Conservation (phyloP, 2,113 vertebrate genomes). For the Eclectus roratus region DNA sequence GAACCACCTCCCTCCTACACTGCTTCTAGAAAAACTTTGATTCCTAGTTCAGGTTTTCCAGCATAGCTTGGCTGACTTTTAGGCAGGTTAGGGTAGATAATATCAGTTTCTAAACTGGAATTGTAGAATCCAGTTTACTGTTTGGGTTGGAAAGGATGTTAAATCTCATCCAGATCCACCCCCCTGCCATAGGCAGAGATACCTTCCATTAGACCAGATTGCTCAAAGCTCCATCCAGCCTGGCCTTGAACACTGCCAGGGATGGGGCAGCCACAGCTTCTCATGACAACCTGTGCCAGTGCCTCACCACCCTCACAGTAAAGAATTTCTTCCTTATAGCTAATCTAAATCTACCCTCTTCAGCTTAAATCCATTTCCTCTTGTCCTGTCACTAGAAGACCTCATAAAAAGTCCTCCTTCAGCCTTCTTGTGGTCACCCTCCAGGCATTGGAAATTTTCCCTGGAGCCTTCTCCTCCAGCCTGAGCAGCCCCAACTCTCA, state of each 20-base stretch:
- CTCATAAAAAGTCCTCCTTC: background rate
- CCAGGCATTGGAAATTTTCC: background rate
- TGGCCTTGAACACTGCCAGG: background rate
- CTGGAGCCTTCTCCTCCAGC: background rate
- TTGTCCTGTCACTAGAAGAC: too few relatives aligned
- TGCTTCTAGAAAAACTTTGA: background rate
- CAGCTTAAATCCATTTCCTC: background rate
- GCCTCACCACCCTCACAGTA: background rate
- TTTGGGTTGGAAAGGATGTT: background rate
- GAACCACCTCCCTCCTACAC: background rate
- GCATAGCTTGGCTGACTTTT: background rate
- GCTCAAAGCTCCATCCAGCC: background rate
- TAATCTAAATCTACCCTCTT: background rate
- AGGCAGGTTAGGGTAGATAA: background rate
- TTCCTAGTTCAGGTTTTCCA: background rate
- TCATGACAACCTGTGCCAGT: background rate
- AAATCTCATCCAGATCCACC: background rate
- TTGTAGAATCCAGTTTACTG: background rate
- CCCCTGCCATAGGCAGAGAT: background rate
- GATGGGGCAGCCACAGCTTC: background rate
- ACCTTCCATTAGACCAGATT: rapidly evolving
- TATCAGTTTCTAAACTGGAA: background rate
- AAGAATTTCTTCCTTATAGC: background rate
- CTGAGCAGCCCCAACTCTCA: background rate
- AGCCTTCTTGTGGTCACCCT: background rate